Conservation (phyloP, 2,888 invertebrate genomes). For the Xanthia icteritia region DNA sequence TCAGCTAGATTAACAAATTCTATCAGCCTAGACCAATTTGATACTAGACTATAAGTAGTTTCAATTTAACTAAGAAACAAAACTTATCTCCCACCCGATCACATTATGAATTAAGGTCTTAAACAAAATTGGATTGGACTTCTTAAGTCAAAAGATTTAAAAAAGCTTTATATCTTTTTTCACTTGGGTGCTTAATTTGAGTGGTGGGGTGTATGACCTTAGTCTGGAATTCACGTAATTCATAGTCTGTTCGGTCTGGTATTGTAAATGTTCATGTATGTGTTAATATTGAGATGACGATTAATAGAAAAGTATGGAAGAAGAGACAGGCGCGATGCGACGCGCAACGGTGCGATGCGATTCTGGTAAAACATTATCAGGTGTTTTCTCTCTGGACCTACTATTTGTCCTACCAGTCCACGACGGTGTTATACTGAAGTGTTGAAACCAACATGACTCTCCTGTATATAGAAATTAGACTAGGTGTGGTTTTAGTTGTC, state of each 20-base stretch:
- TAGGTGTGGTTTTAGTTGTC: no score
- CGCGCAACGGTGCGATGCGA: no score
- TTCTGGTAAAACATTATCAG: no score
- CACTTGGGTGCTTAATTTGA: constrained; percentile 15
- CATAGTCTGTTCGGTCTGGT: not conserved
- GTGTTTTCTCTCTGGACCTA: no score
- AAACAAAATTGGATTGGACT: constrained; percentile 36
- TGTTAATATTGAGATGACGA: not conserved
- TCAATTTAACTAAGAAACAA: constrained; percentile 45
- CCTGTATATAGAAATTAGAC: no score
- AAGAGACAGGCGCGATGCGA: no score
- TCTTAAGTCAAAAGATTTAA: constrained; percentile 43
- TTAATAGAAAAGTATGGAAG: not conserved
- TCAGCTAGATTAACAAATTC: constrained; percentile 1
- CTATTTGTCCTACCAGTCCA: no score
- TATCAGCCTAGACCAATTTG: constrained; percentile 13
- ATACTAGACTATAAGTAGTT: constrained; percentile 7
- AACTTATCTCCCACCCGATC: constrained; percentile 33
- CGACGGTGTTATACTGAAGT: no score
- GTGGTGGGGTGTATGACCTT: constrained; percentile 5
- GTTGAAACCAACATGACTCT: no score
- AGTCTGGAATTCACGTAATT: constrained; percentile 1
- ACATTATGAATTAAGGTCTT: constrained; percentile 44
- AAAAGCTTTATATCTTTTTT: constrained; percentile 16
- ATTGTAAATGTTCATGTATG: not conserved